Evolutionary conservation across 2,888 invertebrate species (phyloP).

Genomic region (Creontiades dilutus): DNA sequence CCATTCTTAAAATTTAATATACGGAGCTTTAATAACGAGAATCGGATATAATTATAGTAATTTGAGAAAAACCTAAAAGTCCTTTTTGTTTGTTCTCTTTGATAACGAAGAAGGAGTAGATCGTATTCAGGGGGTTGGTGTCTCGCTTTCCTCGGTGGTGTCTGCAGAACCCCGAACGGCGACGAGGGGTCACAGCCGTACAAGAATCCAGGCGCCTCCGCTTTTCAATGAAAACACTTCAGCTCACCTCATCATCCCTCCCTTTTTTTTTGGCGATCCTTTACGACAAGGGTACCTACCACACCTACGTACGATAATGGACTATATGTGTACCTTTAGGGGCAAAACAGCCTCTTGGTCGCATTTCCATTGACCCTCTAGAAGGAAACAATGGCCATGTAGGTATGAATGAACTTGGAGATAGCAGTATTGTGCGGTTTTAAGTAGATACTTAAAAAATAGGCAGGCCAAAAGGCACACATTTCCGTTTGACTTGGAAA

Average conservation of each 20-base stretch:
- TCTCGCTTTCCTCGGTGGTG: neutral
- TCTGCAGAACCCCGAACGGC: slow-evolving; percentile 29
- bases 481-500: too few species aligned
- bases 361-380: slow-evolving; percentile 7
- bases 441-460: too few species aligned
- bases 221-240: slow-evolving; percentile 41
- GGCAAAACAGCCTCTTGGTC: neutral
- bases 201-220: slow-evolving; percentile 41
- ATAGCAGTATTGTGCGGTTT: neutral
- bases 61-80: too few species aligned
- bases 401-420: neutral
- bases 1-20: too few species aligned
- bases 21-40: too few species aligned
- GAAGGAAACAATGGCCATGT: neutral
- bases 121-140: neutral
- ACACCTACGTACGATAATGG: slow-evolving; percentile 49
- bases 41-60: too few species aligned
- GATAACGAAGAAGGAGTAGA: too few species aligned
- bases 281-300: slow-evolving; percentile 30
- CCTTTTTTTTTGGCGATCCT: neutral
- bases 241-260: slow-evolving; percentile 22
- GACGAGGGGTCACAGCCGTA: slow-evolving; percentile 8
- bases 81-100: too few species aligned
- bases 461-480: too few species aligned
- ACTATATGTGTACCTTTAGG: slow-evolving; percentile 17